Base-by-base conservation (phyloP, 2,888 invertebrate genomes). In the Eurytoma californica region DNA sequence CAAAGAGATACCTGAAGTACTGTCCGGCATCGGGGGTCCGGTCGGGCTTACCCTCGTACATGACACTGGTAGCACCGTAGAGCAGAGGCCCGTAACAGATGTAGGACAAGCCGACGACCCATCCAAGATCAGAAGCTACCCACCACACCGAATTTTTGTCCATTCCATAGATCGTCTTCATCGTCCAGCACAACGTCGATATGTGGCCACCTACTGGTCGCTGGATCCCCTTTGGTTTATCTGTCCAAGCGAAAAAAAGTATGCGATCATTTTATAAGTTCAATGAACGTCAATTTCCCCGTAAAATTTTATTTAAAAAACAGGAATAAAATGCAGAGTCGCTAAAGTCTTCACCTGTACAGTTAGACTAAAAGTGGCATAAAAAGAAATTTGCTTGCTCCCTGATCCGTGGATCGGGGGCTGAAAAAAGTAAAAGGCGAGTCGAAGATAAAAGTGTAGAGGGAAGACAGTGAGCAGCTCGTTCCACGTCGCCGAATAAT, bases 21-120 rank as follows among this genome's bases (percentile, higher is more conserved):
- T 97, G 96, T 57, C 96, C 95, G 3, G 97, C 95, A 90, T 98
- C 96, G 0, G 98, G 98, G 0, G 98, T 98, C 81, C 97, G 94
- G 84, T 98, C 97, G 0, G 98, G 98, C 88, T 98, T 98, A 3
- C 98, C 98, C 90, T 98, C 96, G 86, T 96, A 97, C 91, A 97
- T 93, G 24, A 97, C 92, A 69, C 95, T 95, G 0, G 97, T 97
- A 61, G 94, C 92, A 0, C 97, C 96, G 82, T 94, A 94, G 0
- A 97, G 91, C 4, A 98, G 91, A 0, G 98, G 98, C 0, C 95
- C 98, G 85, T 98, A 98, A 89, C 97, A 97, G 84, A 97, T 97
- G 89, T 97, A 98, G 0, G 97, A 97, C 87, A 97, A 97, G 0
- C 98, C 98, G 0, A 98, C 97, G 0, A 98, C 97, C 97, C 97